Base-by-base conservation (phyloP, 2,888 invertebrate genomes). In the Abrostola tripartita region DNA sequence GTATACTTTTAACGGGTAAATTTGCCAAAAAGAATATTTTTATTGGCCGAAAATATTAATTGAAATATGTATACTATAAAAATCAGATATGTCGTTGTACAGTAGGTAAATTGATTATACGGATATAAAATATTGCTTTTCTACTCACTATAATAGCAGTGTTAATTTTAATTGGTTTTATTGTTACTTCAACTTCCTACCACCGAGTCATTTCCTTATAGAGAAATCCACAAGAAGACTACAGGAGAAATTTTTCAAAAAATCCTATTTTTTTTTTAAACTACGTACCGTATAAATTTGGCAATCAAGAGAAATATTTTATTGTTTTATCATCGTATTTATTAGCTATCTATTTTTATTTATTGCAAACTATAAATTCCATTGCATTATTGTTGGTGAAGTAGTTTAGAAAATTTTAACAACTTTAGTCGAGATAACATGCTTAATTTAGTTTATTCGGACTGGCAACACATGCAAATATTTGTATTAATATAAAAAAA, bases 71-170 rank as follows among this genome's bases (percentile, higher is more conserved):
- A 88, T 82, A 85, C 79, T 90, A 87, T 89, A 89, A 91, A 90
- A 92, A 91, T 88, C 89, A 87, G 93, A 93, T 93, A 93, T 93
- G 93, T 93, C 89, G 84, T 91, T 88, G 91, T 89, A 90, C 84
- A 88, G 86, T 86, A 84, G 82, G 86, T 87, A 84, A 85, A 86
- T 74, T 85, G 85, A 86, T 86, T 89, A 90, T 82, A 89, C 68
- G 85, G 88, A 84, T 91, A 90, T 89, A 88, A 89, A 90, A 89
- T 89, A 90, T 92, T 90, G 91, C 89, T 87, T 88, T 76, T 86
- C 92, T 93, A 93, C 89, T 81, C 88, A 87, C 93, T 93, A 92
- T 85, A 79, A 78, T 83, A 92, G 90, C 91, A 84, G 88, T 88
- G 87, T 88, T 85, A 78, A 79, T 83, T 80, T 84, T 85, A 81